Conservation (phyloP, 1,140 invertebrate genomes). For the Drosophila equinoxialis region DNA sequence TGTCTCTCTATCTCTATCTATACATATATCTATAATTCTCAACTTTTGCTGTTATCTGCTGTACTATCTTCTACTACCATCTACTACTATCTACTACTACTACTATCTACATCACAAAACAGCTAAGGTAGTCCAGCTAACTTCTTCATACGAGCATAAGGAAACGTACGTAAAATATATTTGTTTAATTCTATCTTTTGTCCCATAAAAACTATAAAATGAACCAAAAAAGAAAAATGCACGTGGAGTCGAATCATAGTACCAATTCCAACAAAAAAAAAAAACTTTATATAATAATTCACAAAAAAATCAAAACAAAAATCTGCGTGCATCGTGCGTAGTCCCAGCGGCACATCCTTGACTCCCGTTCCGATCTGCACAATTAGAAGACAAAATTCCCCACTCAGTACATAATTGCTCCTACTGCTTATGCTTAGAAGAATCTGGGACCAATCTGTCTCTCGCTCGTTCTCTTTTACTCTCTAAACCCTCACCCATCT, state of each 20-base stretch:
- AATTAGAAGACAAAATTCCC: neutral
- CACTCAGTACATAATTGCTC: neutral
- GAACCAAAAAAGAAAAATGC: constrained; percentile 30
- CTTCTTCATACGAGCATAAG: constrained; percentile 57
- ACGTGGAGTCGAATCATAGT: constrained; percentile 29
- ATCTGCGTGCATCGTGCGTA: constrained; percentile 14
- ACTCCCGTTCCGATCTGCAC: constrained; percentile 1
- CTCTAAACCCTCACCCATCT: neutral
- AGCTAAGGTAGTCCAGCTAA: constrained; percentile 34
- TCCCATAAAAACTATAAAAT: constrained; percentile 15
- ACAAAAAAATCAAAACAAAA: neutral
- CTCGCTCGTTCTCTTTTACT: neutral
- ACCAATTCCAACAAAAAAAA: neutral
- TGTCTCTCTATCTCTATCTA: constrained; percentile 8
- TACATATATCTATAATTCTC: constrained; percentile 8
- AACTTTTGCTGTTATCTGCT: constrained; percentile 26
- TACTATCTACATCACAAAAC: constrained; percentile 48
- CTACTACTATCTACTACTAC: constrained; percentile 38
- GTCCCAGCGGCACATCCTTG: constrained; percentile 10
- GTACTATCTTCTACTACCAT: constrained; percentile 41
- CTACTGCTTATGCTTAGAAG: constrained; percentile 2
- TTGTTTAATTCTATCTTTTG: constrained; percentile 24
- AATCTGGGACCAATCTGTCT: neutral
- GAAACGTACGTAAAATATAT: constrained; percentile 62
- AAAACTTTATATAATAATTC: neutral